A percentile compares a stretch with the other conserved stretches of the same genome.
Conservation (phyloP, 2,888 invertebrate species). For the Ypsolopha sequella region DNA sequence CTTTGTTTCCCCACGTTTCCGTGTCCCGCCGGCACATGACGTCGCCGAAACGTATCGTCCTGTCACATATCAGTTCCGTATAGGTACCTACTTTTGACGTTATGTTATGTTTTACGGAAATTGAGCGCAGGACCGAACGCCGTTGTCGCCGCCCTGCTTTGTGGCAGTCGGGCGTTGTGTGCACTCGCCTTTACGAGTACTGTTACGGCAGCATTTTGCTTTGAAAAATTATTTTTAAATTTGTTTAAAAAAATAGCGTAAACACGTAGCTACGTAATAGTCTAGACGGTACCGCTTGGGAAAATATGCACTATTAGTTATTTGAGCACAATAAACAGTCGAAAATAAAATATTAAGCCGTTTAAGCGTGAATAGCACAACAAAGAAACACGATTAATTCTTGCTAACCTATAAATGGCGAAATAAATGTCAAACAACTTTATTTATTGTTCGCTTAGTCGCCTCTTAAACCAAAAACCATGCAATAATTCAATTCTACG, state of each 20-base stretch:
- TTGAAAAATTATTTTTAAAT: too few relatives aligned
- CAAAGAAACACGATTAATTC: not conserved
- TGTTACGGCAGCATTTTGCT: not conserved
- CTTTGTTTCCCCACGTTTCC: constrained; percentile 7
- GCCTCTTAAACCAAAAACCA: not conserved
- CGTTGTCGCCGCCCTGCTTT: constrained; percentile 4
- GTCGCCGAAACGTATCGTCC: constrained; percentile 23
- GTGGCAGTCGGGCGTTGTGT: not conserved
- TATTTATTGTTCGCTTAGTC: too few relatives aligned
- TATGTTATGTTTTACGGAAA: constrained; percentile 16
- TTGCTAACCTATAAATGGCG: too few relatives aligned
- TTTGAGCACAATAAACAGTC: not conserved
- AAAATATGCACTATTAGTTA: not conserved
- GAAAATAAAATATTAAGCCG: too few relatives aligned
- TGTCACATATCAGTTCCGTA: constrained; percentile 25
- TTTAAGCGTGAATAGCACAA: too few relatives aligned
- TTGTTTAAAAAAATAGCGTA: too few relatives aligned
- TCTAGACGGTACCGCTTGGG: not conserved
- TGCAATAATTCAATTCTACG: not conserved
- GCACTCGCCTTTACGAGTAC: not conserved
- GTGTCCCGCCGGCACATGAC: constrained; percentile 1
- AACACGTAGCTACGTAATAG: not conserved
- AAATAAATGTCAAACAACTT: too few relatives aligned
- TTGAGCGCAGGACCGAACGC: constrained; percentile 16
- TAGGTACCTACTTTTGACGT: too few relatives aligned